A percentile compares a stretch with the other conserved stretches of the same genome.
These are phyloP conservation scores for Phaedon cochleariae DNA, from an alignment of 2,888 invertebrate species.

Conservation along the genomic window DNA sequence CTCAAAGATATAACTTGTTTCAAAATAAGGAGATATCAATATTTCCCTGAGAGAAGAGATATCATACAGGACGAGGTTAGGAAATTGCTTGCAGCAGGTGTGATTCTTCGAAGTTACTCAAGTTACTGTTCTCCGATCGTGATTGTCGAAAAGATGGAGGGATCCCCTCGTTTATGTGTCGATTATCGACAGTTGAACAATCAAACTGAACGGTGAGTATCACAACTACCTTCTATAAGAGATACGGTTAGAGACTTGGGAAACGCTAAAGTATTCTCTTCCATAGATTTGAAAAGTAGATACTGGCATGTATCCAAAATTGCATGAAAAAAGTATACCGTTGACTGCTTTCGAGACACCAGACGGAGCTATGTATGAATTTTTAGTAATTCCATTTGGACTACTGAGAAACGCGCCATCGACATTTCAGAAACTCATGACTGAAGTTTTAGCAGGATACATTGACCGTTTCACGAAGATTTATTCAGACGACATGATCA, in stretches of 20 bases:
- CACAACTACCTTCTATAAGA: background rate
- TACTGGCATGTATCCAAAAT: conserved; percentile 14
- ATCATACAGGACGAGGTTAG: background rate
- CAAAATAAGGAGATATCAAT: too few relatives aligned
- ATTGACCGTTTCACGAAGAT: conserved; percentile 32
- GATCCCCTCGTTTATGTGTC: background rate
- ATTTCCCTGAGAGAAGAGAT: background rate
- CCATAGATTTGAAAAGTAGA: conserved; percentile 9
- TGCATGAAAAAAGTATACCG: background rate
- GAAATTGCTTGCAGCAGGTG: background rate
- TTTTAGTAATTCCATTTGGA: conserved; percentile 27
- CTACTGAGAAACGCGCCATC: conserved; percentile 17
- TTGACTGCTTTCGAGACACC: conserved; percentile 24
- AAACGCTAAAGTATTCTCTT: conserved; percentile 11
- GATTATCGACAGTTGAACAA: too few relatives aligned
- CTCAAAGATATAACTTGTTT: too few relatives aligned
- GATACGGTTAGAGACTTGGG: conserved; percentile 16
- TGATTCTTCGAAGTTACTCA: background rate
- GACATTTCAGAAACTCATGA: conserved; percentile 19
- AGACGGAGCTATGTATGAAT: conserved; percentile 17
- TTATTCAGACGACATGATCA: conserved; percentile 50
- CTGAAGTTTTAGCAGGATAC: conserved; percentile 7
- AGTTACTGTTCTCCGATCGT: background rate
- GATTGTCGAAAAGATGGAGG: background rate
- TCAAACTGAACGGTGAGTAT: background rate